Evolutionary conservation across 2,888 invertebrate genomes (phyloP), one percentile per base, ranked within the genome.

Genomic region (Pyrocoelia pectoralis): DNA sequence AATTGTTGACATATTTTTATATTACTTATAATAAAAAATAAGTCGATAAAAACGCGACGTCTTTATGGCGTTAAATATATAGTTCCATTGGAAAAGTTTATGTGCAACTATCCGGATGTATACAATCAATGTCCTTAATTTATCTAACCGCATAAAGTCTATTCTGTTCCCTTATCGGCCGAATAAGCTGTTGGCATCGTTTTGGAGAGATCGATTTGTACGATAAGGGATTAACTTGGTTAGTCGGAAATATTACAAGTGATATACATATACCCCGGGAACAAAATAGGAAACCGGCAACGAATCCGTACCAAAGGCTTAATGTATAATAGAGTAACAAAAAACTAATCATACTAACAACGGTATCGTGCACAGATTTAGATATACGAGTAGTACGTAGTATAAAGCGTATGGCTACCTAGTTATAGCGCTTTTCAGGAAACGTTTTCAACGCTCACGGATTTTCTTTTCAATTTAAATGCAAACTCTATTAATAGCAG

Each of bases 121-220:
- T 17, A 46, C 46, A 46, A 17, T 46, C 15, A 46, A 15, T 17
- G 18, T n/a, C n/a, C 15, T 5, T 17, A 46, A 46, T 46, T 46
- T 46, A 46, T 46, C 8, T 17, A 46, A 46, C 17, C 17, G 18
- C 17, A 46, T 46, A 46, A 17, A 46, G 18, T 17, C 46, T 9
- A 46, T 17, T 5, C n/a, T 46, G 33, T 46, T 15, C 17, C 15
- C 56, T 62, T 62, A 62, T 62, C 61, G 56, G 52, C 33, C 46
- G 52, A 62, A 52, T 62, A 62, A 62, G 61, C 61, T 62, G 61
- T 57, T 62, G 52, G 43, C 56, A 55, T 62, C 61, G 56, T 62
- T 62, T 56, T 49, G 46, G 56, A 57, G 51, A 56, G 56, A 62
- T 50, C 28, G 28, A 50, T 57, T 38, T 56, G 56, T 56, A 52